Evolutionary conservation across 2,113 vertebrate genomes (phyloP).

Genomic region (Antennarius striatus): DNA sequence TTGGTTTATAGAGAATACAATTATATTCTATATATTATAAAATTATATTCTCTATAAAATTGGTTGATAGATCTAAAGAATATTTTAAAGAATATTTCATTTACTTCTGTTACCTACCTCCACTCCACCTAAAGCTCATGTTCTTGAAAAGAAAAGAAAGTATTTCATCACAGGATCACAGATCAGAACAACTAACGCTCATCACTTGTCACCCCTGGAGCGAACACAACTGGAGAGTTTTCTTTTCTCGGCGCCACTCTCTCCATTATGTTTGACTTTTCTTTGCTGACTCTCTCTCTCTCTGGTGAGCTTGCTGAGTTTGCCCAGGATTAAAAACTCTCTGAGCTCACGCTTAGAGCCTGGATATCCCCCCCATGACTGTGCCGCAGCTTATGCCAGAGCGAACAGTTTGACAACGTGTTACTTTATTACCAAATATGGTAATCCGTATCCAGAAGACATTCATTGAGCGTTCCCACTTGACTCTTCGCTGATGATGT

Average conservation of each 20-base stretch:
- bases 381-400: constrained; percentile 49
- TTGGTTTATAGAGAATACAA: too few relatives aligned
- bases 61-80: too few relatives aligned
- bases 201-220: too few relatives aligned
- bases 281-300: constrained; percentile 38
- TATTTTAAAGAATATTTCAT: too few relatives aligned
- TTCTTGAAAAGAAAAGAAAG: too few relatives aligned
- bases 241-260: constrained; percentile 20
- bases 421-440: constrained; percentile 51
- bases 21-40: too few relatives aligned
- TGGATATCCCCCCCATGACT: constrained; percentile 55
- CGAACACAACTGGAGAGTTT: neutral
- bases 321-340: constrained; percentile 62
- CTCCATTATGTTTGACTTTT: constrained; percentile 40
- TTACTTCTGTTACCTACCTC: too few relatives aligned
- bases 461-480: neutral
- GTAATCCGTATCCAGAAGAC: constrained; percentile 24
- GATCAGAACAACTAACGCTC: too few relatives aligned
- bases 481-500: constrained; percentile 3
- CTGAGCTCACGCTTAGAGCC: constrained; percentile 56
- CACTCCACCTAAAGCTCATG: too few relatives aligned
- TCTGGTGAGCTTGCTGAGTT: constrained; percentile 48
- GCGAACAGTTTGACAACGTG: constrained; percentile 55
- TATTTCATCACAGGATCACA: too few relatives aligned
- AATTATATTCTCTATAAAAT: too few relatives aligned